A percentile compares a stretch with the other conserved stretches of the same genome.
phyloP scores from a whole-genome alignment of 2,113 vertebrate species.

The Charadrius vociferus region DNA sequence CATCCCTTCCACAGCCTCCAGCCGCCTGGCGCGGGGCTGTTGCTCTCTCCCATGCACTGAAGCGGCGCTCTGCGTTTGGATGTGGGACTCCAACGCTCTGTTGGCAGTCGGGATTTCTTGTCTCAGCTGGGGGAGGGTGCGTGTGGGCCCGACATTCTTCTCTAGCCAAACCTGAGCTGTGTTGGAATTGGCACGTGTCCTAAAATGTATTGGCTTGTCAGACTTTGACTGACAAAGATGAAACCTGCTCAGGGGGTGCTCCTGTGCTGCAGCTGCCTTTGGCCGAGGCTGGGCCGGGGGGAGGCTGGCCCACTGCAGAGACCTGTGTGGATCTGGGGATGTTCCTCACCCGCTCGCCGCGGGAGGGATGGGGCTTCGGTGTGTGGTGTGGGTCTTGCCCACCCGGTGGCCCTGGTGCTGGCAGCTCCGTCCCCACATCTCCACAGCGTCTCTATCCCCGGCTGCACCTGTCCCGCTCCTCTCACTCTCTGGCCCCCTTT shows the following conservation, averaged over 20 bases:
- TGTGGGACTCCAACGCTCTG: not conserved
- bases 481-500: constrained; percentile 72
- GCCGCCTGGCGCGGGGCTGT: not conserved
- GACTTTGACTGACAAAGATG: not conserved
- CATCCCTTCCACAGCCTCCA: not conserved
- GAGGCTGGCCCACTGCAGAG: not conserved
- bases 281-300: not conserved
- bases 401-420: not conserved
- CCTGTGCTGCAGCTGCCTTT: fast-evolving
- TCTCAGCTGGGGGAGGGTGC: not conserved
- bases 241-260: not conserved
- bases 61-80: not conserved
- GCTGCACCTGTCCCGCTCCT: constrained; percentile 47
- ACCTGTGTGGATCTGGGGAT: not conserved
- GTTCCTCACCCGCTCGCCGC: not conserved
- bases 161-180: not conserved
- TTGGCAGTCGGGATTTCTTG: not conserved
- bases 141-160: not conserved
- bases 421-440: not conserved
- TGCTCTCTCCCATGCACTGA: not conserved
- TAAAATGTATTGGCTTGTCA: not conserved
- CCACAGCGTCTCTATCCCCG: not conserved
- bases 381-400: not conserved
- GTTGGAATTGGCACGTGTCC: not conserved
- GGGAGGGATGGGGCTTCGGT: not conserved